Percentiles rank a stretch among this genome's conserved stretches.
These are phyloP conservation scores for Anaspis maculata DNA, from an alignment of 2,888 invertebrate genomes.

Conservation along the genomic window DNA sequence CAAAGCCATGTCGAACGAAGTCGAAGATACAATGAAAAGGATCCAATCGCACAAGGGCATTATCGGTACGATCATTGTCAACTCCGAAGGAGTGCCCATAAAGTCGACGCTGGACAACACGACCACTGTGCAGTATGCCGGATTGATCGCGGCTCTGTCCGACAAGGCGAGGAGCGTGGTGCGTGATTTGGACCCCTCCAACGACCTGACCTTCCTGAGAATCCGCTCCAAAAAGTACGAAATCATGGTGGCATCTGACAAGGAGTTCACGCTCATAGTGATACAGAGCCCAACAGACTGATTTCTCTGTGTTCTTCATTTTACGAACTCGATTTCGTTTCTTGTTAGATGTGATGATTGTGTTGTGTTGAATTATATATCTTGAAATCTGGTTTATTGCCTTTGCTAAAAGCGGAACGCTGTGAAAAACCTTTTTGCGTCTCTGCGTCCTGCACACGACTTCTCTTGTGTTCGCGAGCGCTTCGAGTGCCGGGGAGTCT, in stretches of 20 bases:
- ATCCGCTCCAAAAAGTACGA: conserved; percentile 94
- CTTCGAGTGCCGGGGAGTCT: too few species aligned
- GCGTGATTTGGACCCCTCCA: conserved; percentile 87
- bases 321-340: too few species aligned
- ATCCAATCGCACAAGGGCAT: conserved; percentile 92
- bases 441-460: too few species aligned
- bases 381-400: too few species aligned
- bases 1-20: conserved; percentile 68
- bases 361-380: too few species aligned
- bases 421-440: too few species aligned
- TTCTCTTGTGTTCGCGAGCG: too few species aligned
- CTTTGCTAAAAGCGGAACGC: too few species aligned
- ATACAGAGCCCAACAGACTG: conserved; percentile 75
- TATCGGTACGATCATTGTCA: conserved; percentile 89
- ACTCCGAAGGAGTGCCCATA: conserved; percentile 87
- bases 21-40: conserved; percentile 93
- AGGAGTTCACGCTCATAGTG: conserved; percentile 87
- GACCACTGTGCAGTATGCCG: conserved; percentile 89
- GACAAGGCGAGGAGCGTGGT: conserved; percentile 89
- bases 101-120: conserved; percentile 91
- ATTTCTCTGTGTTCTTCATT: too few species aligned
- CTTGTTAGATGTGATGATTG: too few species aligned
- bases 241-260: conserved; percentile 96
- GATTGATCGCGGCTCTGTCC: conserved; percentile 77
- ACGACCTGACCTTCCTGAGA: conserved; percentile 89